Evolutionary conservation across 2,888 invertebrate genomes (phyloP), one percentile per base, ranked within the genome.

Genomic region (Plebejus melissa): DNA sequence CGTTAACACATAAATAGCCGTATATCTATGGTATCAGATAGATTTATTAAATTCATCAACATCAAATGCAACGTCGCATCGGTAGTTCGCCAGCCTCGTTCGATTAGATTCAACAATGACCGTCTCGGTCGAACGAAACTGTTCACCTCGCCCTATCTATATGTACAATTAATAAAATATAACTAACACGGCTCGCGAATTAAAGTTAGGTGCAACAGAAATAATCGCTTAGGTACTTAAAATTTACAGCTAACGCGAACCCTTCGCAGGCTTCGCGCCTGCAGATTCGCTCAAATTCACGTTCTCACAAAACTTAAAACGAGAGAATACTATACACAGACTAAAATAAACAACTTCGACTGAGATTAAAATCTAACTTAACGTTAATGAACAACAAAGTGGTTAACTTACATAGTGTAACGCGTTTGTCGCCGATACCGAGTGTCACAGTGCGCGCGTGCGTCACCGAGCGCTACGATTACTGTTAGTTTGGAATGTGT

Each of bases 361-460:
- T 90, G 90, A 92, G 88, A 91, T 91, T 93, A 91, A 46, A 89
- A 88, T 83, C 92, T 93, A 93, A 89, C 93, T 93, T 93, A 93
- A 87, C 89, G 87, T 89, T 93, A 92, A 92, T 93, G 93, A 93
- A 93, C 93, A 93, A 91, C 92, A 91, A 89, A 90, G 92, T 93
- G 93, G 93, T 91, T 91, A 92, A 91, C 88, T 88, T 89, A 90
- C 87, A 90, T 86, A 85, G 83, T 85, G 88, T 84, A 87, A 87
- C 89, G 90, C 89, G 85, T 82, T 83, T 81, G 82, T 82, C 81
- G 86, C 84, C 71, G 75, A 60, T 71, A 75, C 71, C 38, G 57
- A 22, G 70, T 28, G 71, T 71, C 71, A 71, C 71, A 22, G 22
- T 22, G 22, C 22, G 22, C 22, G 22, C 84, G 85, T 87, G 87